Percentiles rank a stretch among this genome's conserved stretches.
Conservation (phyloP, 2,888 invertebrate species). For the Tetragonisca angustula region DNA sequence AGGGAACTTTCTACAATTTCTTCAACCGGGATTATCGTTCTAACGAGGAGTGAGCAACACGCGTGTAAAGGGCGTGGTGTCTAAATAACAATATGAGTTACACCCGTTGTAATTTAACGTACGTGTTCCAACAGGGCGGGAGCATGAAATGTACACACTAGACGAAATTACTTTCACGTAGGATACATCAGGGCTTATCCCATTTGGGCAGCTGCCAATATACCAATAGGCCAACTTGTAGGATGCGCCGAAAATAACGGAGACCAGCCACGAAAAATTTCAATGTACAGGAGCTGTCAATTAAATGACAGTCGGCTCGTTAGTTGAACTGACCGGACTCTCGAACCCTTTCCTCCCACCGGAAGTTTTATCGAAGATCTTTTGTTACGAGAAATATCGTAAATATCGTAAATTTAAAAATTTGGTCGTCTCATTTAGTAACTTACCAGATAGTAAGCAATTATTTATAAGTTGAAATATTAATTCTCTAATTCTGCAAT, state of each 20-base stretch:
- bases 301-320: slow-evolving; percentile 46
- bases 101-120: slow-evolving; percentile 36
- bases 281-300: slow-evolving; percentile 57
- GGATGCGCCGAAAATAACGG: slow-evolving; percentile 76
- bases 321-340: slow-evolving; percentile 11
- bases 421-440: no score
- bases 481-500: no score
- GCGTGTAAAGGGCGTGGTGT: background rate
- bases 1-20: background rate
- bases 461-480: no score
- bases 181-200: slow-evolving; percentile 70
- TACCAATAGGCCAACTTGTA: slow-evolving; percentile 72
- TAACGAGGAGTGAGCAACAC: background rate
- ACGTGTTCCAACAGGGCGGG: background rate
- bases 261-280: slow-evolving; percentile 53
- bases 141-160: slow-evolving; percentile 40
- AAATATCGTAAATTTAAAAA: background rate
- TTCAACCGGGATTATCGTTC: background rate
- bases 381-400: background rate
- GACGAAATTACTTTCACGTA: slow-evolving; percentile 61
- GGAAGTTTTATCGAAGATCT: background rate
- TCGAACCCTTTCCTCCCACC: background rate
- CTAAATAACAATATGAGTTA: slow-evolving; percentile 40
- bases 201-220: slow-evolving; percentile 78
- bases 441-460: no score